Percentiles rank a stretch among this genome's conserved stretches.
phyloP scores from a whole-genome alignment of 2,888 invertebrate species.

The Cosmopolites sordidus region DNA sequence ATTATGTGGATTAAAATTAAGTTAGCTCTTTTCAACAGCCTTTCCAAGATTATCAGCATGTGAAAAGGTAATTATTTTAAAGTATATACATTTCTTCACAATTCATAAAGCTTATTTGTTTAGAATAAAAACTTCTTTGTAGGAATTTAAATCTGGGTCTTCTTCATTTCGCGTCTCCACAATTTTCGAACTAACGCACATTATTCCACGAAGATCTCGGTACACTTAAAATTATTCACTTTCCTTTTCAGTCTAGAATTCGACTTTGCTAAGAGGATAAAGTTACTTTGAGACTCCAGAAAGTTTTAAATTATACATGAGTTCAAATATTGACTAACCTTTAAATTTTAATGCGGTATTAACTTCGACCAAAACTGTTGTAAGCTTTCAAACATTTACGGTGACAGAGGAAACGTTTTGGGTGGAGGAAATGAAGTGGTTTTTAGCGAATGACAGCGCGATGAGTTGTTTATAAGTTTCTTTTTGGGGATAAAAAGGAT shows the following conservation, averaged over 20 bases:
- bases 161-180: background rate
- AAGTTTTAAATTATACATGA: constrained; percentile 4
- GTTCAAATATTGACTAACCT: constrained; percentile 6
- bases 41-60: too few species aligned
- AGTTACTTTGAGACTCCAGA: constrained; percentile 5
- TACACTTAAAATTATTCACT: constrained; percentile 5
- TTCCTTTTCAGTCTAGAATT: background rate
- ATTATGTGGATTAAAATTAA: too few species aligned
- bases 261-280: constrained; percentile 6
- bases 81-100: too few species aligned
- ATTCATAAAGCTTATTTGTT: too few species aligned
- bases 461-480: too few species aligned
- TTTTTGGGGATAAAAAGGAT: too few species aligned
- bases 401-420: background rate
- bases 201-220: background rate
- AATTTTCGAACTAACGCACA: background rate
- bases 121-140: background rate
- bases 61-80: too few species aligned
- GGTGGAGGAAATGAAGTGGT: too few species aligned
- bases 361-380: constrained; percentile 4
- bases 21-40: too few species aligned
- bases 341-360: constrained; percentile 8
- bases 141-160: background rate
- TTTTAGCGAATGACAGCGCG: background rate
- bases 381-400: background rate